phyloP scores from a whole-genome alignment of 2,888 invertebrate species.

The Athalia rosae region DNA sequence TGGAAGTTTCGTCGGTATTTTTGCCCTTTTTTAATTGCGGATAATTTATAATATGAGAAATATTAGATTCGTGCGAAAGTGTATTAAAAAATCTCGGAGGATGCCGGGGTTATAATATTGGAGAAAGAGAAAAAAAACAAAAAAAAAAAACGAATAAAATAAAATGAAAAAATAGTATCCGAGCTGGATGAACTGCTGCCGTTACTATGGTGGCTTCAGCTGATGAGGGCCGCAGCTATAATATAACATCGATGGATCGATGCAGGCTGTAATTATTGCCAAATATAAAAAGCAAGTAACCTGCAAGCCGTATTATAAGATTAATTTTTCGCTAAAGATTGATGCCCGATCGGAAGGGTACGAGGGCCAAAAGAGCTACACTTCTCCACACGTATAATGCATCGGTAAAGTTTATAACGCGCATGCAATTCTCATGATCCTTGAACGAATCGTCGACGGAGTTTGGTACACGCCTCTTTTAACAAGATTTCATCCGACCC shows the following conservation, averaged over 20 bases:
- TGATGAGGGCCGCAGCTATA: conserved; percentile 8
- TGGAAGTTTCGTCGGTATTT: conserved; percentile 49
- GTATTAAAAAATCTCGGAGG: conserved; percentile 65
- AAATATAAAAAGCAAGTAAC: conserved; percentile 71
- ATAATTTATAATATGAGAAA: conserved; percentile 72
- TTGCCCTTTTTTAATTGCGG: conserved; percentile 70
- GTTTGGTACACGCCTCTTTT: conserved; percentile 66
- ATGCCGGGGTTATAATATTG: background rate
- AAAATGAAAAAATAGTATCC: background rate
- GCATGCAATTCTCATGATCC: background rate
- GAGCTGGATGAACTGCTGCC: conserved; percentile 49
- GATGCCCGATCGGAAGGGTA: conserved; percentile 71
- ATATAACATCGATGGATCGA: conserved; percentile 55
- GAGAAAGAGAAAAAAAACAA: background rate
- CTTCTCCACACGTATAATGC: background rate
- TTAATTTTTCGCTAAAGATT: conserved; percentile 73
- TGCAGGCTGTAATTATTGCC: conserved; percentile 73
- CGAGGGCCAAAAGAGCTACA: background rate
- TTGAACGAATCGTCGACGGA: conserved; percentile 58
- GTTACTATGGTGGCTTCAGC: conserved; percentile 32
- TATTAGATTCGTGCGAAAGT: conserved; percentile 74
- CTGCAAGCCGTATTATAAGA: conserved; percentile 59
- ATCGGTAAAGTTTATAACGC: conserved; percentile 51
- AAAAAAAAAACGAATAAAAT: conserved; percentile 1
- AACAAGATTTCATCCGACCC: conserved; percentile 70